Conservation (phyloP, 2,888 invertebrate species). For the Rhogogaster chlorosoma region DNA sequence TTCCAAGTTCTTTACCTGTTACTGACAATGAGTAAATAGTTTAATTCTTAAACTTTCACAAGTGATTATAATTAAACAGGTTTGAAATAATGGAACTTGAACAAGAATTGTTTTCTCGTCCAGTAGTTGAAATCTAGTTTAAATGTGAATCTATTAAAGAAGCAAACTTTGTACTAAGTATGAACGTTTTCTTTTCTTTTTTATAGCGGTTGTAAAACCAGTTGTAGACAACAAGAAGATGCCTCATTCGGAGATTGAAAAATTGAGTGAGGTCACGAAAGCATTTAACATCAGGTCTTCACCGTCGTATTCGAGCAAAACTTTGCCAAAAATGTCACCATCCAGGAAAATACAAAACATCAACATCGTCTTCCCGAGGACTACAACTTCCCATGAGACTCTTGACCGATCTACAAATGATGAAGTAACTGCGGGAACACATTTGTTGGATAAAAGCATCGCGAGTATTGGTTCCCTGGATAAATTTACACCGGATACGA, state of each 20-base stretch:
- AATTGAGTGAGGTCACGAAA: background rate
- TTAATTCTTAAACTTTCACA: background rate
- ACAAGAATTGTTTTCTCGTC: background rate
- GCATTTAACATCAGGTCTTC: background rate
- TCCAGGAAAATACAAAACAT: slow-evolving; percentile 68
- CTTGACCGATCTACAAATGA: background rate
- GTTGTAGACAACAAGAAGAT: background rate
- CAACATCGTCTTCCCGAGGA: slow-evolving; percentile 62
- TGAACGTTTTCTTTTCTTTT: background rate
- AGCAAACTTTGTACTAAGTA: background rate
- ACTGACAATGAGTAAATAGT: background rate
- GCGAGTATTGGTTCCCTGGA: slow-evolving; percentile 10
- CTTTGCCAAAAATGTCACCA: slow-evolving; percentile 66
- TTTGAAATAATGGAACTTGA: background rate
- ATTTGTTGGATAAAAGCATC: slow-evolving; percentile 21
- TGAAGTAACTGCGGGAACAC: background rate
- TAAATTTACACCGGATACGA: slow-evolving; percentile 22
- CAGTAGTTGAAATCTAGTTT: background rate
- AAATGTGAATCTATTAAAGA: background rate
- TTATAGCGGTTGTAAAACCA: slow-evolving; percentile 21
- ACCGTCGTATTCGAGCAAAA: slow-evolving; percentile 58
- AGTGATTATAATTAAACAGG: background rate
- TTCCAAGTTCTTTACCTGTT: background rate
- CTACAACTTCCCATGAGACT: background rate
- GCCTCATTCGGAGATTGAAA: background rate